Evolutionary conservation across 2,797 vertebrate species (phyloP).

Genomic region (Pseudochirops corinnae): DNA sequence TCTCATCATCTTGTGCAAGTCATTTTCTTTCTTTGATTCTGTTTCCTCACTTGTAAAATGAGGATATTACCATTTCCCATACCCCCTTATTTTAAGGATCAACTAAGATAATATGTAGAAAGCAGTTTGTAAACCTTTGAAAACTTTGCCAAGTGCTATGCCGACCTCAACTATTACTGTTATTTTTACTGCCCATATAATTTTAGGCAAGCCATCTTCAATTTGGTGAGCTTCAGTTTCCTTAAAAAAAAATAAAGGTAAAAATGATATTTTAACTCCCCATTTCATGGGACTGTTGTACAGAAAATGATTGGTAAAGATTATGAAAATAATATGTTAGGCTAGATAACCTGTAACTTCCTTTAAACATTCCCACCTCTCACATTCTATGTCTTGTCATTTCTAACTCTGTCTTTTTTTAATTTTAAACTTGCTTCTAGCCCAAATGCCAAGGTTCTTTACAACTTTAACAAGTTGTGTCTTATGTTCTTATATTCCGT

Average conservation of each 20-base stretch:
- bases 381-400: not conserved
- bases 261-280: not conserved
- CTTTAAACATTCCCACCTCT: not conserved
- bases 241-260: not conserved
- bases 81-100: not conserved
- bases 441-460: not conserved
- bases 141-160: not conserved
- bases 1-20: not conserved
- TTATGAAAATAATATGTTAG: not conserved
- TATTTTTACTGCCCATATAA: not conserved
- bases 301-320: not conserved
- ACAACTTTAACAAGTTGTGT: not conserved
- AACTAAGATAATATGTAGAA: not conserved
- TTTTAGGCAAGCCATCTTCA: not conserved
- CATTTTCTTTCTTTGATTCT: conserved; percentile 1
- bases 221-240: not conserved
- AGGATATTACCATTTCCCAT: not conserved
- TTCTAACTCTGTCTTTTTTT: not conserved
- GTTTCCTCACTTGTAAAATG: conserved; percentile 2
- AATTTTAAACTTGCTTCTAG: not conserved
- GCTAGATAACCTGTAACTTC: not conserved
- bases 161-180: not conserved
- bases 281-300: not conserved
- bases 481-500: not conserved
- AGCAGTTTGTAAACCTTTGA: not conserved